These are phyloP conservation scores for Natator depressus DNA, from an alignment of 2,113 vertebrate species.

Conservation along the genomic window DNA sequence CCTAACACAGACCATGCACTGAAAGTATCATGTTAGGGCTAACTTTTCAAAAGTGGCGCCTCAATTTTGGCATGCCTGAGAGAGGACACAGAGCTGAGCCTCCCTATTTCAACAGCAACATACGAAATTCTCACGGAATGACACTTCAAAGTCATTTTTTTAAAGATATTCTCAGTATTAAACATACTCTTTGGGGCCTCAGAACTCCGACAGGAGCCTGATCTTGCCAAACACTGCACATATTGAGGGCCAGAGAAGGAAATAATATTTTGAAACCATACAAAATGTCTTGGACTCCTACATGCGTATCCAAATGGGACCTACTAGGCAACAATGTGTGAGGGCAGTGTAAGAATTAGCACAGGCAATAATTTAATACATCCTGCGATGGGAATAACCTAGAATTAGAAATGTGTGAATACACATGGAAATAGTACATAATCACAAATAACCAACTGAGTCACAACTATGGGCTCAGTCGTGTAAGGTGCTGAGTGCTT, in stretches of 20 bases:
- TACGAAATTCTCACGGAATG: neutral
- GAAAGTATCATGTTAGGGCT: neutral
- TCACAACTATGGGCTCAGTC: neutral
- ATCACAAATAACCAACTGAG: neutral
- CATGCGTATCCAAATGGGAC: neutral
- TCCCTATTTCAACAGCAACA: neutral
- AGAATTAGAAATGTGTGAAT: neutral
- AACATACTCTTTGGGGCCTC: neutral
- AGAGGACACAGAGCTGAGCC: neutral
- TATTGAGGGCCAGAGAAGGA: neutral
- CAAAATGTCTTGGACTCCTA: neutral
- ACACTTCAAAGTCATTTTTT: neutral
- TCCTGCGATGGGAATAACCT: neutral
- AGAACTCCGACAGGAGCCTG: neutral
- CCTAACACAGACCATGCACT: neutral
- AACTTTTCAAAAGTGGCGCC: accelerated
- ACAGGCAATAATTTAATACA: neutral
- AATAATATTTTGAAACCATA: neutral
- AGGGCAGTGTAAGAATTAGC: neutral
- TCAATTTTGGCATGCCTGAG: neutral
- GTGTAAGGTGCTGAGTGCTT: neutral
- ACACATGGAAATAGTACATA: neutral
- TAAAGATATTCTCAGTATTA: neutral
- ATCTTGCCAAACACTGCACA: neutral
- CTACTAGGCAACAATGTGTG: neutral